A percentile compares a stretch with the other conserved stretches of the same genome.
Evolutionary conservation across 2,113 vertebrate species (phyloP).

Genomic region (cattle (Bos taurus)): ARS-UCD2.0 NC_037338.1:2527001-2527500

Average conservation of each 20-base stretch:
- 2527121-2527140: not conserved
- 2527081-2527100: not conserved
- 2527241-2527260: not conserved
- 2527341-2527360: not conserved
- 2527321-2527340: not conserved
- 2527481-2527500: not conserved
- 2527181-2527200: not conserved
- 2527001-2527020: not conserved
- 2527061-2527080: not conserved
- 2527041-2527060: not conserved
- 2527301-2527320: not conserved
- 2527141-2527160: not conserved
- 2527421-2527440: not conserved
- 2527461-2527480: not conserved
- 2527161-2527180: not conserved
- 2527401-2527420: rapidly evolving
- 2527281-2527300: not conserved
- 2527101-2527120: not conserved
- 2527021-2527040: rapidly evolving
- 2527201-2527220: no score
- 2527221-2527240: not conserved
- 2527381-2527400: not conserved
- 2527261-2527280: not conserved
- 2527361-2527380: not conserved
- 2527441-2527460: not conserved